Percentiles rank a stretch among this genome's conserved stretches.
phyloP scores from a whole-genome alignment of 2,888 invertebrate species.

The Ptychoptera contaminata region DNA sequence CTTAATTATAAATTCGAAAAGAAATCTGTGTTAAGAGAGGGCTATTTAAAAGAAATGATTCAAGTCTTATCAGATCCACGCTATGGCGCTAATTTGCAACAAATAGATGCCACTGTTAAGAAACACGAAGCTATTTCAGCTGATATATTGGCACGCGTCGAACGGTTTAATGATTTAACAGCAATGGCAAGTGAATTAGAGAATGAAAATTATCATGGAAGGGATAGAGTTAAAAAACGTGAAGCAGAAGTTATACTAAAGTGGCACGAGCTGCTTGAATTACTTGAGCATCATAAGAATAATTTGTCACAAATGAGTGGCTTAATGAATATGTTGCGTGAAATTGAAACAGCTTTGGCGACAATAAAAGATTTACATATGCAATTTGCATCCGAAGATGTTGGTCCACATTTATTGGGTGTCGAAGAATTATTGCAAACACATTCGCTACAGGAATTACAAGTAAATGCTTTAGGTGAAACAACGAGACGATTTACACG shows the following conservation, averaged over 20 bases:
- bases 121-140: conserved; percentile 97
- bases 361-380: conserved; percentile 75
- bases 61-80: conserved; percentile 84
- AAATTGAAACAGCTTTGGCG: conserved; percentile 76
- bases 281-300: conserved; percentile 68
- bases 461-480: conserved; percentile 79
- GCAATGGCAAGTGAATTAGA: conserved; percentile 88
- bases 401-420: conserved; percentile 84
- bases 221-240: conserved; percentile 52
- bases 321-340: conserved; percentile 75
- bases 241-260: conserved; percentile 58
- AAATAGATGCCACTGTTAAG: conserved; percentile 94
- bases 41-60: conserved; percentile 95
- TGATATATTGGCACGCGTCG: conserved; percentile 84
- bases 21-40: conserved; percentile 86
- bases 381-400: conserved; percentile 55
- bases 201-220: conserved; percentile 79
- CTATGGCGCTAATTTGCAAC: conserved; percentile 76
- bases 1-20: conserved; percentile 91
- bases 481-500: conserved; percentile 63
- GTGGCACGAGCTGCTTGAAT: conserved; percentile 72
- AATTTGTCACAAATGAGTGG: conserved; percentile 66
- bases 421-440: conserved; percentile 91
- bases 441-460: conserved; percentile 81
- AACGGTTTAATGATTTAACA: conserved; percentile 84